Percentiles rank a stretch among this genome's conserved stretches.
phyloP scores from a whole-genome alignment of 37 sponge, comb jelly and placozoan species.

The Axinella damicornis region DNA sequence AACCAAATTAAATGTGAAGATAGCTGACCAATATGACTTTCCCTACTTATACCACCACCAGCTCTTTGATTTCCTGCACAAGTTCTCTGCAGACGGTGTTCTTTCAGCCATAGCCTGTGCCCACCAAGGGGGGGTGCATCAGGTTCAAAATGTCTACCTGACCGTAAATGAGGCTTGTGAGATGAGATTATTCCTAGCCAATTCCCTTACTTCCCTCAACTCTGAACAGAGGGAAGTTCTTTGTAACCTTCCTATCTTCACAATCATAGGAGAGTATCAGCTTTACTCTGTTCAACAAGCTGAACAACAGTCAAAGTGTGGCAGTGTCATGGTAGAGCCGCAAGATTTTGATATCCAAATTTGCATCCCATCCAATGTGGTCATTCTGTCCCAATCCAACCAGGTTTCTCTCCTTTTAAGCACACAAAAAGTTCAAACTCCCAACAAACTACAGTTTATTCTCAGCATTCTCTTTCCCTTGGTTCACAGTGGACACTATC shows the following conservation, averaged over 20 bases:
- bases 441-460: constrained; percentile 10
- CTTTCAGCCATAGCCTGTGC: constrained; percentile 16
- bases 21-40: not conserved
- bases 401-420: constrained; percentile 4
- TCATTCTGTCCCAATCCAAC: constrained; percentile 3
- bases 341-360: not conserved
- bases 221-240: not conserved
- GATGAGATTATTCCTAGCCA: not conserved
- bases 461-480: constrained; percentile 7
- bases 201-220: not conserved
- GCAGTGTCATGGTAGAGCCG: constrained; percentile 19
- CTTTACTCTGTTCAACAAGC: not conserved
- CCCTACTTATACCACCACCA: not conserved
- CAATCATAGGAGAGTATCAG: not conserved
- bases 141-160: not conserved
- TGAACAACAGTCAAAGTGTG: not conserved
- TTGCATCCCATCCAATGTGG: not conserved
- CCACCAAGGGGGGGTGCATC: not conserved
- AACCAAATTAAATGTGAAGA: not conserved
- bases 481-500: not conserved
- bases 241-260: constrained; percentile 16
- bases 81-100: constrained; percentile 11
- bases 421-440: not conserved
- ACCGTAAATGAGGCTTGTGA: constrained; percentile 23
- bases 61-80: constrained; percentile 9